Evolutionary conservation across 2,888 invertebrate genomes (phyloP).

Genomic region (Dinocampus coccinellae): DNA sequence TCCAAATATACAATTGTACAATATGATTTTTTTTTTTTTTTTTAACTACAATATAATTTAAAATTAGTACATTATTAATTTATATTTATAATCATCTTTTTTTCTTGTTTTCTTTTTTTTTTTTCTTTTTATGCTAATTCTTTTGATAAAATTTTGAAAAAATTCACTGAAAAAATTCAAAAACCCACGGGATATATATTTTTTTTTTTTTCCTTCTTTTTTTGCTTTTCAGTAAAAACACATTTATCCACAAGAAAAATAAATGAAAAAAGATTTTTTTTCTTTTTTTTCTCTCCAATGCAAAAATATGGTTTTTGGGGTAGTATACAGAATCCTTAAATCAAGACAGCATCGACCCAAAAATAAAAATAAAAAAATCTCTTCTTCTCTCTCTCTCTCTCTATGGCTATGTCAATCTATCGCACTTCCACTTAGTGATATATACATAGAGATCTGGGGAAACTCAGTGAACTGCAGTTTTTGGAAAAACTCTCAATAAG

Average conservation of each 20-base stretch:
- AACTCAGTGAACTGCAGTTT: conserved; percentile 51
- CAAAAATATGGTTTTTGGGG: neutral
- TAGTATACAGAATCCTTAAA: neutral
- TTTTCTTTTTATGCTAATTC: too few species aligned
- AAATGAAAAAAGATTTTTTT: neutral
- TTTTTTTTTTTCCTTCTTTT: too few species aligned
- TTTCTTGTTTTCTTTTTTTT: too few species aligned
- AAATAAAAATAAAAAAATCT: conserved; percentile 46
- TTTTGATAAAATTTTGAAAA: neutral
- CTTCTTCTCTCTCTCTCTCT: conserved; percentile 23
- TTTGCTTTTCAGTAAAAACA: neutral
- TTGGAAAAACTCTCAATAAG: conserved; percentile 58
- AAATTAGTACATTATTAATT: too few species aligned
- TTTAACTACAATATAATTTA: too few species aligned
- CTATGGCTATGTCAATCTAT: too few species aligned
- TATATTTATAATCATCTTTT: too few species aligned
- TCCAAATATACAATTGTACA: too few species aligned
- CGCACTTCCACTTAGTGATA: neutral
- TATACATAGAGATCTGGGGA: neutral
- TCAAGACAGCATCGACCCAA: neutral
- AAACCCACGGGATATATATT: too few species aligned
- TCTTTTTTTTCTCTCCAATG: too few species aligned
- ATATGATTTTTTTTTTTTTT: too few species aligned
- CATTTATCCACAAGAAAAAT: neutral
- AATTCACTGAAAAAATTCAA: neutral